phyloP scores from a whole-genome alignment of 2,113 vertebrate genomes.

The Phylloscopus trochiloides region DNA sequence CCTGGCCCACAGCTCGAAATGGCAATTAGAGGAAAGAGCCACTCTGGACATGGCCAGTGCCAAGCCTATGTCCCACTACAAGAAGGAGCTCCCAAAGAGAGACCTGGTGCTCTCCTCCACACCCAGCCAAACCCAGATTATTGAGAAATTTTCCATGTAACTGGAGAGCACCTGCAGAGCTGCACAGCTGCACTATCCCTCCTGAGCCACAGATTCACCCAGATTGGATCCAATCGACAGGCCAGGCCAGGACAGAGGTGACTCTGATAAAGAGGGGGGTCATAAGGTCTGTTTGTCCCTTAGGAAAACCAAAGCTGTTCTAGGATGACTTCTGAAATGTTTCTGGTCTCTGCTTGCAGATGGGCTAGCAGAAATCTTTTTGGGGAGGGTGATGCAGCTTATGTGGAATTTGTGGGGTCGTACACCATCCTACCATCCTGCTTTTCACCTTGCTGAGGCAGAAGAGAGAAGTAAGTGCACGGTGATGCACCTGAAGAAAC shows the following conservation, averaged over 20 bases:
- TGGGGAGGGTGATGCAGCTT: background rate
- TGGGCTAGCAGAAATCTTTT: background rate
- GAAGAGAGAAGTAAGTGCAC: background rate
- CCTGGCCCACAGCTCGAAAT: background rate
- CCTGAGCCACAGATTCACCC: background rate
- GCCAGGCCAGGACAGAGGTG: background rate
- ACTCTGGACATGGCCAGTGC: background rate
- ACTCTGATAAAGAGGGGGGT: background rate
- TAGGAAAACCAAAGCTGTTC: background rate
- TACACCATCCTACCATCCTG: background rate
- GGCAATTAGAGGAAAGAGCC: background rate
- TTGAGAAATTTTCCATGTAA: background rate
- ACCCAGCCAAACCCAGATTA: background rate
- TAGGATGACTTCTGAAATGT: background rate
- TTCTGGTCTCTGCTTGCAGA: background rate
- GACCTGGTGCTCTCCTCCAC: background rate
- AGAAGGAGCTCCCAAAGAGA: background rate
- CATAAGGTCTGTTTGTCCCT: background rate
- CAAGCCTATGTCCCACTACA: background rate
- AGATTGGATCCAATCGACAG: fast-evolving
- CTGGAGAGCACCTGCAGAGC: background rate
- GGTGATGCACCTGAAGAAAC: background rate
- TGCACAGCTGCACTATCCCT: background rate
- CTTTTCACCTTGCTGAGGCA: background rate
- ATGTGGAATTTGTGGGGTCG: background rate